Evolutionary conservation across 2,797 vertebrate genomes (phyloP).

Genomic region (Scarus forsteni): DNA sequence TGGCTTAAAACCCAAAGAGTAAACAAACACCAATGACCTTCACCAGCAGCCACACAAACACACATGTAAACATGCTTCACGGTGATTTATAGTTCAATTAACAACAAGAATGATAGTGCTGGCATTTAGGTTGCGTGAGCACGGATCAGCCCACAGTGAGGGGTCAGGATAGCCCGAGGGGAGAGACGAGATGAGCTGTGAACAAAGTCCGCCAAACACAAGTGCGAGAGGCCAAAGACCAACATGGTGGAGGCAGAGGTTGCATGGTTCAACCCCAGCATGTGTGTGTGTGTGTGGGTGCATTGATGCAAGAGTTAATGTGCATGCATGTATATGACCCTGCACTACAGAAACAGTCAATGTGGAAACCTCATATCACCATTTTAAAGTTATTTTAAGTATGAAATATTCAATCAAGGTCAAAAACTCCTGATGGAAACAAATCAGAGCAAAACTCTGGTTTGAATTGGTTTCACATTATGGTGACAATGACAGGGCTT

Average conservation of each 20-base stretch:
- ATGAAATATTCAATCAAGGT: neutral
- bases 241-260: conserved; percentile 30
- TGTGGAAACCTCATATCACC: conserved; percentile 1
- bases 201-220: conserved; percentile 22
- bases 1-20: conserved; percentile 47
- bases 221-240: conserved; percentile 21
- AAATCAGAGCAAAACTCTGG: neutral
- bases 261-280: conserved; percentile 26
- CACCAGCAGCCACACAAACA: conserved; percentile 16
- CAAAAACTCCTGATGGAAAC: neutral
- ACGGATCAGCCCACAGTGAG: conserved; percentile 45
- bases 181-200: conserved; percentile 9
- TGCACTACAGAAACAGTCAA: conserved; percentile 12
- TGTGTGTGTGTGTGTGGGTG: neutral
- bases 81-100: conserved; percentile 73
- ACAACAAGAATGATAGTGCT: conserved; percentile 58
- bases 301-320: conserved; percentile 9
- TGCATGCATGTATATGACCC: conserved; percentile 1
- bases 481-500: neutral
- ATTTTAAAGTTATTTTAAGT: neutral
- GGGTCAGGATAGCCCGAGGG: conserved; percentile 25
- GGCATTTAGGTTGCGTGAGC: conserved; percentile 59
- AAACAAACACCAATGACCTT: conserved; percentile 71
- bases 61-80: neutral
- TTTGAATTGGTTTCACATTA: neutral